Evolutionary conservation across 2,797 vertebrate species (phyloP).

Genomic region (Siniperca scherzeri): DNA sequence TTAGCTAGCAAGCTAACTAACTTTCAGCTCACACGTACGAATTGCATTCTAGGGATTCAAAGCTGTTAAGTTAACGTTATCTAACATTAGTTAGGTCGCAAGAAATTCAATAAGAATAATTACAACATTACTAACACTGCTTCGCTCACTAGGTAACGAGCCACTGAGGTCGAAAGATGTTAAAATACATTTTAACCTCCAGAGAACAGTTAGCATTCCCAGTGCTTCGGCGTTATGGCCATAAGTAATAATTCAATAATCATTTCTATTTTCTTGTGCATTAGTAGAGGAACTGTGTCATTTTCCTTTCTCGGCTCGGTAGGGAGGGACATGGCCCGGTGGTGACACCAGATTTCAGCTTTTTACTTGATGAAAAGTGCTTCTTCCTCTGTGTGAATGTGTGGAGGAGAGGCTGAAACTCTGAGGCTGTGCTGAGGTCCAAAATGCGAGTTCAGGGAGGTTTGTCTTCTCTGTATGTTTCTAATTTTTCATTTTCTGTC

Average conservation of each 20-base stretch:
- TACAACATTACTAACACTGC: too few species aligned
- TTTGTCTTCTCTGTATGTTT: constrained; percentile 57
- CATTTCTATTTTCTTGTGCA: neutral
- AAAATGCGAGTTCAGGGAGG: constrained; percentile 35
- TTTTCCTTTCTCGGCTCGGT: neutral
- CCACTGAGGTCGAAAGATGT: too few species aligned
- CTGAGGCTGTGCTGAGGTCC: constrained; percentile 2
- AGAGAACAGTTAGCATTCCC: neutral
- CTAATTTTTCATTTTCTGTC: neutral
- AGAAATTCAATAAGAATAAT: too few species aligned
- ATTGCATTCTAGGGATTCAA: too few species aligned
- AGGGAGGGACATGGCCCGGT: neutral
- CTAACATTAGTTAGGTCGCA: too few species aligned
- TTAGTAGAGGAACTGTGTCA: neutral
- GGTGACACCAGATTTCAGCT: neutral
- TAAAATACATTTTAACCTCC: neutral
- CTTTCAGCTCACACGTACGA: too few species aligned
- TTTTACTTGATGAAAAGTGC: neutral
- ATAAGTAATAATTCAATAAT: neutral
- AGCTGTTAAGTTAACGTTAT: too few species aligned
- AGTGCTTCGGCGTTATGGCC: neutral
- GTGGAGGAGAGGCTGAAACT: neutral
- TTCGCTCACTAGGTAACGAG: too few species aligned
- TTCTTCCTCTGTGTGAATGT: neutral
- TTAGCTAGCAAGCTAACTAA: too few species aligned